A percentile compares a stretch with the other conserved stretches of the same genome.
These are phyloP conservation scores for Rana temporaria DNA, from an alignment of 2,113 vertebrate species.

Conservation along the genomic window DNA sequence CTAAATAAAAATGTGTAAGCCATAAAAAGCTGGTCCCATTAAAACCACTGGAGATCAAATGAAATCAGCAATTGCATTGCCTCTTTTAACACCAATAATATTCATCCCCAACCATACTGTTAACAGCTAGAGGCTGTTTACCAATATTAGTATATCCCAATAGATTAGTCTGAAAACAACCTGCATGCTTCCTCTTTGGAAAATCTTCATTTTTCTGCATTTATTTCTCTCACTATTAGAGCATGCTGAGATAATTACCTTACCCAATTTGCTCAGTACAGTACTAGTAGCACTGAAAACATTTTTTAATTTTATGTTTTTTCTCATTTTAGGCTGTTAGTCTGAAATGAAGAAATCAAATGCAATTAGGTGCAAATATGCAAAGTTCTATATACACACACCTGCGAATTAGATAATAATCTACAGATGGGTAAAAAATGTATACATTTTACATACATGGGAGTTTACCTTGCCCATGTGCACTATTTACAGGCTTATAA, in stretches of 20 bases:
- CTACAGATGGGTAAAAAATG: too few species aligned
- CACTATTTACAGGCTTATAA: too few species aligned
- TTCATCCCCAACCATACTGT: neutral
- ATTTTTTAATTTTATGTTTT: conserved; percentile 25
- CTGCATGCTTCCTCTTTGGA: neutral
- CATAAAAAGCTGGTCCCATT: neutral
- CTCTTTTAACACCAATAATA: conserved; percentile 21
- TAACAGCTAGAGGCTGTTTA: conserved; percentile 14
- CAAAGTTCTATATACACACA: too few species aligned
- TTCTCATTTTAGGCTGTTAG: conserved; percentile 11
- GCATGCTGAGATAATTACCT: conserved; percentile 25
- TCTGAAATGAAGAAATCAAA: neutral
- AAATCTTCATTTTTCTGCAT: conserved; percentile 33
- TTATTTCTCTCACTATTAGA: conserved; percentile 11
- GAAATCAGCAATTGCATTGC: conserved; percentile 3
- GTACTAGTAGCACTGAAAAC: neutral
- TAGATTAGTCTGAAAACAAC: neutral
- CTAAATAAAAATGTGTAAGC: conserved; percentile 4
- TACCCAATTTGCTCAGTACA: conserved; percentile 3
- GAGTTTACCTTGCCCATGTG: too few species aligned
- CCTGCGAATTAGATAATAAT: too few species aligned
- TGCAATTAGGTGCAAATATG: neutral
- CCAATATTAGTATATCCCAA: conserved; percentile 30
- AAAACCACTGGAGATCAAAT: conserved; percentile 28
- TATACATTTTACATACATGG: too few species aligned